Conservation (phyloP, 2,797 vertebrate genomes). For the Schizopygopsis malacanthus region DNA sequence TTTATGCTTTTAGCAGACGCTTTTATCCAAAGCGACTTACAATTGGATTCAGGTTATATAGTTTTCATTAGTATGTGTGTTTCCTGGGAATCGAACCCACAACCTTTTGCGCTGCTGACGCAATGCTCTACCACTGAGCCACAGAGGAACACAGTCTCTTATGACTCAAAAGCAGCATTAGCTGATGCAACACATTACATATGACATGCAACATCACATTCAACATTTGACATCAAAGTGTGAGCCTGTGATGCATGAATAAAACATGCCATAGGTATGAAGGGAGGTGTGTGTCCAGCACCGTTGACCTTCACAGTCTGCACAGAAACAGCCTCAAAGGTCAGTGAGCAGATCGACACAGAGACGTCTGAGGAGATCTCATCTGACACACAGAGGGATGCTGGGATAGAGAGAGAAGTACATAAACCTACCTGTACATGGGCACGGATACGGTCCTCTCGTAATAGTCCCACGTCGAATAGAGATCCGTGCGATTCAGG, state of each 20-base stretch:
- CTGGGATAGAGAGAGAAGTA: not conserved
- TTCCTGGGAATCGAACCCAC: too few relatives aligned
- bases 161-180: not conserved
- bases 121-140: too few relatives aligned
- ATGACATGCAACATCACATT: not conserved
- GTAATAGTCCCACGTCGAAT: slow-evolving; percentile 96
- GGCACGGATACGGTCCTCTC: slow-evolving; percentile 91
- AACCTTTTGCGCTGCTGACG: too few relatives aligned
- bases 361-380: slow-evolving; percentile 37
- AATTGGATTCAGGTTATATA: too few relatives aligned
- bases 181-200: not conserved
- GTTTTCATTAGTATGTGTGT: too few relatives aligned
- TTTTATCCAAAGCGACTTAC: too few relatives aligned
- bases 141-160: too few relatives aligned
- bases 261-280: not conserved
- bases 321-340: slow-evolving; percentile 35
- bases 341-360: slow-evolving; percentile 48
- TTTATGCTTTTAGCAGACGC: too few relatives aligned
- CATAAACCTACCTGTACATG: slow-evolving; percentile 93
- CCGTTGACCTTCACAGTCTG: slow-evolving; percentile 25
- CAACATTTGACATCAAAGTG: not conserved
- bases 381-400: slow-evolving; percentile 38
- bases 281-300: not conserved
- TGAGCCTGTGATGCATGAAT: not conserved
- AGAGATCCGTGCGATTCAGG: slow-evolving; percentile 89